These are phyloP conservation scores for Oxyura jamaicensis DNA, from an alignment of 2,113 vertebrate genomes.

Conservation along the genomic window DNA sequence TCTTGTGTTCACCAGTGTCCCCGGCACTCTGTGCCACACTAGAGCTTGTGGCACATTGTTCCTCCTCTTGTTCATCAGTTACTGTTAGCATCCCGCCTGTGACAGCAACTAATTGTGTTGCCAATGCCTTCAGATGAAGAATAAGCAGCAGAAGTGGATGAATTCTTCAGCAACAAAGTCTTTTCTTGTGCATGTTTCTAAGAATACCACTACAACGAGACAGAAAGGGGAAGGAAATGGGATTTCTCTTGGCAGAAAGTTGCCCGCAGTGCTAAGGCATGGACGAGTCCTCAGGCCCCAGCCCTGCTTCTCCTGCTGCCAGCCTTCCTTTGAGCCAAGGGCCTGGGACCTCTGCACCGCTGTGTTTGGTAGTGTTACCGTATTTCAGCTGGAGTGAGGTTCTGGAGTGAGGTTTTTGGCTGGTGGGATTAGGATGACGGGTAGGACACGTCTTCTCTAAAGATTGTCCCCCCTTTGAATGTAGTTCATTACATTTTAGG, in stretches of 20 bases:
- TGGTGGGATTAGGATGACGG: neutral
- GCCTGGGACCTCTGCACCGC: neutral
- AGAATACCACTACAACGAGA: neutral
- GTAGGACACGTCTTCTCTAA: conserved; percentile 6
- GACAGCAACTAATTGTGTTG: neutral
- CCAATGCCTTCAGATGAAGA: conserved; percentile 4
- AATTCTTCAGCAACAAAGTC: neutral
- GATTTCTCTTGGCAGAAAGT: neutral
- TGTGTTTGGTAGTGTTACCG: neutral
- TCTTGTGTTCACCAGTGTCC: fast-evolving
- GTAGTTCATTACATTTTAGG: neutral
- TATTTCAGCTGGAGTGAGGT: neutral
- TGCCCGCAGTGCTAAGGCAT: neutral
- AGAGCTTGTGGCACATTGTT: neutral
- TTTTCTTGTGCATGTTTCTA: neutral
- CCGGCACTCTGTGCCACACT: neutral
- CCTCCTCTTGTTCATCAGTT: neutral
- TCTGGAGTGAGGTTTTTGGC: neutral
- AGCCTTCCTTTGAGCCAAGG: neutral
- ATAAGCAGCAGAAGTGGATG: neutral
- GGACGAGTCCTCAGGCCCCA: neutral
- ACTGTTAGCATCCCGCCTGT: neutral
- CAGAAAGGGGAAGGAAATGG: neutral
- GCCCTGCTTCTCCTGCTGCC: neutral
- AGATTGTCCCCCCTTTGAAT: neutral